These are phyloP conservation scores for Agapetus fuscipes DNA, from an alignment of 2,888 invertebrate genomes.

Conservation along the genomic window DNA sequence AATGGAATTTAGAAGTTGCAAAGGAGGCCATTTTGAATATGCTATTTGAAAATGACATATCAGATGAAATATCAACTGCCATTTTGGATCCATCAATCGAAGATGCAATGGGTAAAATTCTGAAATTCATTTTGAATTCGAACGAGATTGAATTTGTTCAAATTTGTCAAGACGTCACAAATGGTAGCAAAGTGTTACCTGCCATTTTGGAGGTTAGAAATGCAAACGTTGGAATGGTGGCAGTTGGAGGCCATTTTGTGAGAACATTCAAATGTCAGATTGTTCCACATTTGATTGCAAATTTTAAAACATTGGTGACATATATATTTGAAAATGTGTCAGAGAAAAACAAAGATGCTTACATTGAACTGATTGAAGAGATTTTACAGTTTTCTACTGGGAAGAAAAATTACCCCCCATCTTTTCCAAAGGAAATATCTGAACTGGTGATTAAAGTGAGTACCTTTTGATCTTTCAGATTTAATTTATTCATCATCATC, in stretches of 20 bases:
- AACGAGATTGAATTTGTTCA: neutral
- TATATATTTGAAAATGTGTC: neutral
- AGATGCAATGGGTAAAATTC: conserved; percentile 3
- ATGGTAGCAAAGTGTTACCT: neutral
- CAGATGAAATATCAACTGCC: neutral
- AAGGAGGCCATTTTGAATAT: conserved; percentile 2
- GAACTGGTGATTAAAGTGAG: conserved; percentile 7
- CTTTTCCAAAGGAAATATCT: conserved; percentile 2
- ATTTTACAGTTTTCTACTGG: conserved; percentile 8
- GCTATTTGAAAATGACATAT: neutral
- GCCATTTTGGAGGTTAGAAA: neutral
- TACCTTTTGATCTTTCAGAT: too few relatives aligned
- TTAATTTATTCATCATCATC: too few relatives aligned
- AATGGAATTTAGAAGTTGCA: neutral
- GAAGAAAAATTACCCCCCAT: neutral
- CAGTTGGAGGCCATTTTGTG: conserved; percentile 4
- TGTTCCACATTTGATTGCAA: conserved; percentile 2
- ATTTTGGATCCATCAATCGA: conserved; percentile 2
- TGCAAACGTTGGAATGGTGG: neutral
- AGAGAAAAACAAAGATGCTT: neutral
- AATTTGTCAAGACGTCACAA: neutral
- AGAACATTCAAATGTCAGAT: conserved; percentile 6
- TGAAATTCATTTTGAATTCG: conserved; percentile 10
- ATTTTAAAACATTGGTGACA: conserved; percentile 2
- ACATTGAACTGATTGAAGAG: conserved; percentile 6